Percentiles rank a stretch among this genome's conserved stretches.
Conservation (phyloP, 2,888 invertebrate species). For the Syritta pipiens region DNA sequence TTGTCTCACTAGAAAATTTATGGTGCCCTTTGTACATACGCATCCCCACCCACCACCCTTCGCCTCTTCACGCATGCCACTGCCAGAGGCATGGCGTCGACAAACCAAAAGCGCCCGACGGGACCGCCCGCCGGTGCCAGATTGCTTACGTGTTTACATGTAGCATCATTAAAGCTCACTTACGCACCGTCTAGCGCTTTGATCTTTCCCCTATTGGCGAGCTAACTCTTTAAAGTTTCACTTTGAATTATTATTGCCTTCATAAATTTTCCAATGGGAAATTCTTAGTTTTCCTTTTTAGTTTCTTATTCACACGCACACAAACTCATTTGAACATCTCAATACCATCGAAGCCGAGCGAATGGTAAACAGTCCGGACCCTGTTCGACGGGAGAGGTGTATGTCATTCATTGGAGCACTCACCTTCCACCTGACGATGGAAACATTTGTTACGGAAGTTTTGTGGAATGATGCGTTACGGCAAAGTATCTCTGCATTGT, state of each 20-base stretch:
- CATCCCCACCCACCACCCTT: background rate
- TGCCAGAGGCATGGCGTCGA: slow-evolving; percentile 17
- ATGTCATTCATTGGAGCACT: slow-evolving; percentile 42
- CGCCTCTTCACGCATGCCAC: no score
- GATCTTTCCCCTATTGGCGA: slow-evolving; percentile 49
- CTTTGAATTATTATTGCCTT: slow-evolving; percentile 56
- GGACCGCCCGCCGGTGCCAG: slow-evolving; percentile 58
- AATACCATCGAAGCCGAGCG: slow-evolving; percentile 36
- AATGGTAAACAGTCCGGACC: slow-evolving; percentile 30
- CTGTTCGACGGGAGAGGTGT: slow-evolving; percentile 13
- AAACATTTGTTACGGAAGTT: slow-evolving; percentile 49
- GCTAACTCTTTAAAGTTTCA: slow-evolving; percentile 60
- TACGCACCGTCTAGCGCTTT: slow-evolving; percentile 49
- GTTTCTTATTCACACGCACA: background rate
- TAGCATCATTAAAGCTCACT: slow-evolving; percentile 55
- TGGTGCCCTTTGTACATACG: slow-evolving; percentile 25
- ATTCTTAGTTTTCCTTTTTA: slow-evolving; percentile 21
- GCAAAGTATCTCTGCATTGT: slow-evolving; percentile 46
- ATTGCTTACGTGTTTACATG: slow-evolving; percentile 50
- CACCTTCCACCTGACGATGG: slow-evolving; percentile 23
- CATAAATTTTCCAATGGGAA: slow-evolving; percentile 62
- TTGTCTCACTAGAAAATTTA: slow-evolving; percentile 53
- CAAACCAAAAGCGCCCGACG: slow-evolving; percentile 46
- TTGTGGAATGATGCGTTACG: slow-evolving; percentile 47
- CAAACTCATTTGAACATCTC: slow-evolving; percentile 8